Evolutionary conservation across 2,113 vertebrate genomes (phyloP), one percentile per base, ranked within the genome.

Genomic region (Miniopterus natalensis): DNA sequence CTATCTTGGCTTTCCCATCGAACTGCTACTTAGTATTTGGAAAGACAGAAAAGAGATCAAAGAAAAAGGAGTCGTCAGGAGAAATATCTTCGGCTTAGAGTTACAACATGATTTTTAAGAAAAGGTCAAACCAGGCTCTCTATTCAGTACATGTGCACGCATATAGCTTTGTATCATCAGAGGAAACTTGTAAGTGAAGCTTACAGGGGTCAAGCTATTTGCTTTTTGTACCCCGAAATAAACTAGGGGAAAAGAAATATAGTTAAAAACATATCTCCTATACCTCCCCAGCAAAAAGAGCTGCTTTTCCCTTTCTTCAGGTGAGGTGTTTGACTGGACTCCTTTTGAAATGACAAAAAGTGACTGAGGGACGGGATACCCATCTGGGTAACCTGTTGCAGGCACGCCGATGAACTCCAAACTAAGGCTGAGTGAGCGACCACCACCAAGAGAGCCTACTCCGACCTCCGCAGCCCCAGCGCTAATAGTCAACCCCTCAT

Each of bases 221-320:
- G 13, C 25, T 80, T 59, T 74, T 70, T 92, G 66, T 45, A 66
- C 36, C 13, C 40, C 20, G 53, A 77, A 18, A 85, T 36, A 89
- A 85, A 29, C 15, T 21, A 42, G 36, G 42, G 23, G 18, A 55
- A 73, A 66, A 94, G 14, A 31, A 70, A 79, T 31, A 57, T 13
- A 36, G 51, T 77, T 89, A 42, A 85, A 93, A 79, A 94, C 8
- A 27, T 5, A n/a, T 53, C 17, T 75, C 27, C 29, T 20, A 1
- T 15, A 66, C 65, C 7, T 87, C 17, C 10, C 29, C 3, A 78
- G 12, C 27, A 25, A 11, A 65, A 61, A 79, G 23, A 84, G 13
- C 70, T 79, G 10, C 20, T 68, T 92, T 65, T 94, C 87, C 13
- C 79, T 88, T 93, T 93, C 49, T 59, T 89, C 61, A 79, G 47